Evolutionary conservation across 2,888 invertebrate species (phyloP), one percentile per base, ranked within the genome.

Genomic region (Brenthis daphne): DNA sequence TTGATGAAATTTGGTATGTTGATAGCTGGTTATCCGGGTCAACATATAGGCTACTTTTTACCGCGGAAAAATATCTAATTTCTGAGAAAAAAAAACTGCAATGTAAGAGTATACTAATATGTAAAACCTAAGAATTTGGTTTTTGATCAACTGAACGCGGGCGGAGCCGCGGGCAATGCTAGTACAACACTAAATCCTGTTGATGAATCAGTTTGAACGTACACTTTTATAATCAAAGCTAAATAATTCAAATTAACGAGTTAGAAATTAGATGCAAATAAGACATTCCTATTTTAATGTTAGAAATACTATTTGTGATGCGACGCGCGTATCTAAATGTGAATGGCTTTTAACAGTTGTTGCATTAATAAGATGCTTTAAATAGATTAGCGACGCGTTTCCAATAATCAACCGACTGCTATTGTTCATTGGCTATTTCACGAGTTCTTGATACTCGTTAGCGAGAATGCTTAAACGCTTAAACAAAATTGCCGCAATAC

Each of bases 311-410:
- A 60, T 64, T 47, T 8, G 16, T 48, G 55, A 68, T 73, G 70
- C 72, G 48, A 16, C 20, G n/a, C 55, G 37, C 68, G 72, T 70
- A 67, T 24, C 47, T 48, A 69, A 69, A 68, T 65, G 70, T 72
- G 67, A 72, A 70, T 72, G 67, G 60, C 61, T 72, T 43, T 54
- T 57, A 68, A 63, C 63, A 43, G 65, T 60, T 60, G 66, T 57
- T 60, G 65, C 68, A 61, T 68, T 68, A 57, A 68, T 57, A 65
- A 57, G 70, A 58, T 53, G 54, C 60, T 63, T 65, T 51, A 71
- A 68, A 71, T 71, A 71, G 71, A 71, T 55, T 64, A 67, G 63
- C 53, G 57, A 70, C 58, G 69, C 57, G 67, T 43, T 64, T 64
- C n/a, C 54, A 66, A 67, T 67, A 66, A 50, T 53, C 47, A 67